Evolutionary conservation across 2,888 invertebrate genomes (phyloP), one percentile per base, ranked within the genome.

Genomic region (Noctua comes): DNA sequence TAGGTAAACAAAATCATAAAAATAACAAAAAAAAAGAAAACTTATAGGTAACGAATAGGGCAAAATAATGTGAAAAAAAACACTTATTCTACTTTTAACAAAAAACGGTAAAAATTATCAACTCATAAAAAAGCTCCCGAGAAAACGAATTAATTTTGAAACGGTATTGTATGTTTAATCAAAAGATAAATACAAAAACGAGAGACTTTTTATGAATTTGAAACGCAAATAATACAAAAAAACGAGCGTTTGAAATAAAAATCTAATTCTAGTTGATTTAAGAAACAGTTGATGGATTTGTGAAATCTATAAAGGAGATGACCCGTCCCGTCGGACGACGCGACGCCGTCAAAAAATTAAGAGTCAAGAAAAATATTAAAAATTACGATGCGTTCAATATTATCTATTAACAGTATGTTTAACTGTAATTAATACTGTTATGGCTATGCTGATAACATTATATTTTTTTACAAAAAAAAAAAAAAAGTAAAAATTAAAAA

Each of bases 241-340:
- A 66, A 69, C 27, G 51, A 46, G 54, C 18, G 1, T 40, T 62
- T 70, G 31, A 66, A 24, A 5, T 66, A 74, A 77, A 48, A 48
- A 36, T 10, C 18, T 43, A 40, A 54, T 62, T 65, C 40, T 21
- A 69, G 13, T 21, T 18, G n/a, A 13, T 7, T n/a, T 40, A 59
- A n/a, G 73, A 76, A 79, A 73, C 1, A 24, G 4, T 62, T 62
- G 24, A n/a, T 43, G 27, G 6, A 48, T 73, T 62, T n/a, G 31
- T 43, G 13, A 54, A 48, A 43, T 48, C 27, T 68, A 6, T 27
- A 31, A 51, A 68, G 31, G 27, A 76, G 64, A 46, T 5, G 31
- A 6, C 27, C 57, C 57, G 68, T 64, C 43, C 84, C 87, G 84
- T 76, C 84, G 84, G 84, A 65, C 48, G 73, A 68, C 51, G 54